Conservation (phyloP, 2,888 invertebrate species). For the Stenotaenia linearis region DNA sequence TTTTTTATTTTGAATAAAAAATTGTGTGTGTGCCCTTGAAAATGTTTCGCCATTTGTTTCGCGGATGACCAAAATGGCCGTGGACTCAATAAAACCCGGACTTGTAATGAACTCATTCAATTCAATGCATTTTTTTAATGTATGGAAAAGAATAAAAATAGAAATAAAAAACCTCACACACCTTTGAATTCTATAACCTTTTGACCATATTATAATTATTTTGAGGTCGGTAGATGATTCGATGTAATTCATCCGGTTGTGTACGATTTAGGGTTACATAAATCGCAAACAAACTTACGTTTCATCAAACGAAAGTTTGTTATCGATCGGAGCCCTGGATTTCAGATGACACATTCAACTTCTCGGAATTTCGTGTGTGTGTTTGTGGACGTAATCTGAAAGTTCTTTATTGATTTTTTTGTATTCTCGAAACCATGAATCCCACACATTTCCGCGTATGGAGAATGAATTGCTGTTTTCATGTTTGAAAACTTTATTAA, state of each 20-base stretch:
- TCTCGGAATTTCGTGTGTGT: neutral
- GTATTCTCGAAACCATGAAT: neutral
- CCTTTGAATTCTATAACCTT: neutral
- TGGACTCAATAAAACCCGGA: slow-evolving; percentile 7
- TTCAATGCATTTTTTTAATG: neutral
- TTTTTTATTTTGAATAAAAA: neutral
- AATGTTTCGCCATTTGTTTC: neutral
- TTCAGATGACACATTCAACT: no score
- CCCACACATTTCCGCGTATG: neutral
- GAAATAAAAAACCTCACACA: neutral
- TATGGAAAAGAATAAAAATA: neutral
- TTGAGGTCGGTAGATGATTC: neutral
- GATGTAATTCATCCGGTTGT: neutral
- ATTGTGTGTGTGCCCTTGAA: neutral
- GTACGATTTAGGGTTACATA: neutral
- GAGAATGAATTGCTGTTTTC: neutral
- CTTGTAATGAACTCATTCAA: neutral
- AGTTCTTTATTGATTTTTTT: neutral
- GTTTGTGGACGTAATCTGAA: neutral
- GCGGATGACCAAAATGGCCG: neutral
- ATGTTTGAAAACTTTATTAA: neutral
- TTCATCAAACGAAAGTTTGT: no score
- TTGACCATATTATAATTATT: neutral
- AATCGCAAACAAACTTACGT: no score
- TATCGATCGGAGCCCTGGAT: no score